phyloP scores from a whole-genome alignment of 1,140 invertebrate species.

The Drosophila pachea region DNA sequence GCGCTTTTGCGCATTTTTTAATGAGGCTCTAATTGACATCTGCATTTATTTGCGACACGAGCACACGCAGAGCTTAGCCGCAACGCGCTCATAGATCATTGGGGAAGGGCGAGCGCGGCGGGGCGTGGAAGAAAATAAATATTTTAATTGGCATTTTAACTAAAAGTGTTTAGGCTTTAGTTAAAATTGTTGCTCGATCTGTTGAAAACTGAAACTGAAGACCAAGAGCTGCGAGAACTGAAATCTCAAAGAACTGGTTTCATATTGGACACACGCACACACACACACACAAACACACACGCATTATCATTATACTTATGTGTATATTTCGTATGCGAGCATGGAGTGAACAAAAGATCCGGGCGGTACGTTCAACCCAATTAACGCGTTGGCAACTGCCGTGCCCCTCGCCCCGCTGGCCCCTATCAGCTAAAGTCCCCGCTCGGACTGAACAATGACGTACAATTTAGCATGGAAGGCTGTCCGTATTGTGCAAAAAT shows the following conservation, averaged over 20 bases:
- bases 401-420: not conserved
- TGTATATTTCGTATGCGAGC: constrained; percentile 14
- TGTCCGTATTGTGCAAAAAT: constrained; percentile 70
- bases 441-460: constrained; percentile 13
- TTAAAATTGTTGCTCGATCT: constrained; percentile 71
- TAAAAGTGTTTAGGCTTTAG: constrained; percentile 79
- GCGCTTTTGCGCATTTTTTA: constrained; percentile 68
- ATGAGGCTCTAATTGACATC: constrained; percentile 79
- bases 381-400: constrained; percentile 57
- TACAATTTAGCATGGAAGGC: constrained; percentile 28
- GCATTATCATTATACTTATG: not conserved
- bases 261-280: no score
- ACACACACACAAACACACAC: no score
- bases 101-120: not conserved
- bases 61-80: constrained; percentile 3
- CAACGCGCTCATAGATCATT: constrained; percentile 65
- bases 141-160: constrained; percentile 79
- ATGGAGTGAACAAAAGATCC: constrained; percentile 44
- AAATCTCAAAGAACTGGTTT: constrained; percentile 52
- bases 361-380: constrained; percentile 73
- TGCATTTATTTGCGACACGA: constrained; percentile 73
- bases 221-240: constrained; percentile 29
- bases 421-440: not conserved
- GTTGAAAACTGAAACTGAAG: constrained; percentile 18
- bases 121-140: constrained; percentile 53